Base-by-base conservation (phyloP, 2,797 vertebrate species). In the Sebastes alutus region DNA sequence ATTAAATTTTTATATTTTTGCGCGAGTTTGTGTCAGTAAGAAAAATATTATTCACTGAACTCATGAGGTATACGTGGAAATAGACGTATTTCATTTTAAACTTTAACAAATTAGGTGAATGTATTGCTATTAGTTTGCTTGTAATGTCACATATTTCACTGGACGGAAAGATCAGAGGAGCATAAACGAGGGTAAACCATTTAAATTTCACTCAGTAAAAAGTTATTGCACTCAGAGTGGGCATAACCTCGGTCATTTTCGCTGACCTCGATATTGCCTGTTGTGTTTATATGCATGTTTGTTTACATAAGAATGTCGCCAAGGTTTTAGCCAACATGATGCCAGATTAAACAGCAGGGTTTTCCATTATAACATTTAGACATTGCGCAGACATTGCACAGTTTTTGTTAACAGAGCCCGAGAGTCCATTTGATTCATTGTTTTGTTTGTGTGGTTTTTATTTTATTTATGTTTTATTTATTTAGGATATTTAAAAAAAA, bases 1-100 rank as follows among this genome's bases (percentile, higher is more conserved):
- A 60, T 89, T 75, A 86, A 80, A 77, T 83, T 68, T 68, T 61
- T 16, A 42, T 42, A 77, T 61, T 54, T 80, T 66, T 75, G 16
- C 30, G 46, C 3, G 0, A 46, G 46, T 79, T 79, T 75, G 77
- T 68, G 54, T 78, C 32, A 5, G 42, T 56, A 81, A 82, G 52
- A 78, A 68, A 72, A 75, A 69, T 72, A 77, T 35, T 23, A 70
- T 67, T 65, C 32, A 64, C 25, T 33, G 32, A 66, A 59, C 23
- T 59, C 23, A 46, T 61, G 59, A 63, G 27, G 63, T 64, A 33
- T 38, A 42, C 62, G 79, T 65, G 32, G 6, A 75, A 79, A 77
- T 33, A 62, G 63, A 62, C 42, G 12, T 80, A 27, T 42, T 87
- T 76, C 5, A 27, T 64, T 68, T 64, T 61, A 69, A 83, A 67